These are phyloP conservation scores for Todus mexicanus DNA, from an alignment of 2,797 vertebrate genomes.

Conservation along the genomic window DNA sequence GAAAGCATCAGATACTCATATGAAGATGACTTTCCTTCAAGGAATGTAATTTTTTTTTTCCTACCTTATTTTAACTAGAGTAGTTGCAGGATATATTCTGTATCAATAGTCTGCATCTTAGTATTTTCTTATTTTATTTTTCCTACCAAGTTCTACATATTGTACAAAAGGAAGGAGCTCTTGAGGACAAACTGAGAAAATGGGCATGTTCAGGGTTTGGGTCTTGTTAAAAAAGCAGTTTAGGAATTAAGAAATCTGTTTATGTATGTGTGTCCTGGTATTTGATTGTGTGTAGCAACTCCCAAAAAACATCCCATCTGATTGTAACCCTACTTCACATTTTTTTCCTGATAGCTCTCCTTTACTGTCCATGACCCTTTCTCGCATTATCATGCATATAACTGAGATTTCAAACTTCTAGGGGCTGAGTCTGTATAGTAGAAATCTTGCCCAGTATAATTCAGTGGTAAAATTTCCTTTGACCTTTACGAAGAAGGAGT, in stretches of 20 bases:
- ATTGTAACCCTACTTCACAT: background rate
- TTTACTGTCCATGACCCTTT: background rate
- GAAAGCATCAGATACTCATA: background rate
- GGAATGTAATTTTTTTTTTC: background rate
- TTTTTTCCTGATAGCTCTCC: background rate
- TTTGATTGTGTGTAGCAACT: background rate
- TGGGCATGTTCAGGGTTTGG: background rate
- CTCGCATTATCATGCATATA: background rate
- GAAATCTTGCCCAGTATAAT: background rate
- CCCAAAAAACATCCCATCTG: background rate
- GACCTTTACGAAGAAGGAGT: background rate
- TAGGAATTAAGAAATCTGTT: background rate
- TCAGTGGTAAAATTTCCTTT: background rate
- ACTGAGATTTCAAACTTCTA: background rate
- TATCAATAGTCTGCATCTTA: background rate
- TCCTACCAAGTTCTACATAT: background rate
- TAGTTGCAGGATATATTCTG: background rate
- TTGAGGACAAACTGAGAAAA: background rate
- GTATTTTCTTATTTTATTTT: background rate
- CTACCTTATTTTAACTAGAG: background rate
- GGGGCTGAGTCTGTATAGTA: background rate
- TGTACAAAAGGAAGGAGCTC: background rate
- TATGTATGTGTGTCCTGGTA: background rate
- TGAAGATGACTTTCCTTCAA: constrained; percentile 13
- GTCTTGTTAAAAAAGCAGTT: background rate